These are phyloP conservation scores for Cryptus armator DNA, from an alignment of 2,888 invertebrate genomes.

Conservation along the genomic window DNA sequence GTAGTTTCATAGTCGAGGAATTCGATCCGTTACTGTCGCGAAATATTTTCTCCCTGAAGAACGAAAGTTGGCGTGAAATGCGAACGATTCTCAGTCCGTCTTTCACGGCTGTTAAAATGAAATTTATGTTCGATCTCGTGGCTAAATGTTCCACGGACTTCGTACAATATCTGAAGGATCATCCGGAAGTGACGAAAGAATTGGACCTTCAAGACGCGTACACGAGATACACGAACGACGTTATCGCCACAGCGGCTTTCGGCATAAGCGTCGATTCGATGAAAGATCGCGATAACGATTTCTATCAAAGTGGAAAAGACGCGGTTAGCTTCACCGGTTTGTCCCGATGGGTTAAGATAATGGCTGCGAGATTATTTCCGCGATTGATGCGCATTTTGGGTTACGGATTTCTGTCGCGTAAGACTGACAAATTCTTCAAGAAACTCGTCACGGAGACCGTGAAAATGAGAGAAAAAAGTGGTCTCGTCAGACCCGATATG, in stretches of 20 bases:
- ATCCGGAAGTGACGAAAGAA: conserved; percentile 76
- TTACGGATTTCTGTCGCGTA: conserved; percentile 56
- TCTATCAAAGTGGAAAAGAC: conserved; percentile 84
- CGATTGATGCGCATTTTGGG: conserved; percentile 59
- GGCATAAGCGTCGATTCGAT: conserved; percentile 87
- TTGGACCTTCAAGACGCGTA: conserved; percentile 86
- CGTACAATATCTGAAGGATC: conserved; percentile 70
- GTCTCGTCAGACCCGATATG: conserved; percentile 87
- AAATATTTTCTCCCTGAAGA: conserved; percentile 78
- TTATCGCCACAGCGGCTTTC: conserved; percentile 87
- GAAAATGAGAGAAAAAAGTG: conserved; percentile 84
- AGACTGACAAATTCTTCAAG: conserved; percentile 65
- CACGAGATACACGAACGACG: conserved; percentile 87
- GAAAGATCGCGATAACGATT: conserved; percentile 86
- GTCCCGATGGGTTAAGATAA: conserved; percentile 54
- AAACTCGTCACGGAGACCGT: conserved; percentile 83
- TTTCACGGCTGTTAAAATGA: conserved; percentile 79
- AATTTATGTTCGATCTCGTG: conserved; percentile 76
- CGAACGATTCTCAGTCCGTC: conserved; percentile 76
- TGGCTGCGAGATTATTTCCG: conserved; percentile 57
- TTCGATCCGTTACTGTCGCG: conserved; percentile 79
- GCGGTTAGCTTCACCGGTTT: conserved; percentile 67
- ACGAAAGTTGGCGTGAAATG: conserved; percentile 78
- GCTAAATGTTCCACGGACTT: conserved; percentile 74
- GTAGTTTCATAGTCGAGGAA: conserved; percentile 74